Base-by-base conservation (phyloP, 2,113 vertebrate genomes). In the Crotalus helleri region DNA sequence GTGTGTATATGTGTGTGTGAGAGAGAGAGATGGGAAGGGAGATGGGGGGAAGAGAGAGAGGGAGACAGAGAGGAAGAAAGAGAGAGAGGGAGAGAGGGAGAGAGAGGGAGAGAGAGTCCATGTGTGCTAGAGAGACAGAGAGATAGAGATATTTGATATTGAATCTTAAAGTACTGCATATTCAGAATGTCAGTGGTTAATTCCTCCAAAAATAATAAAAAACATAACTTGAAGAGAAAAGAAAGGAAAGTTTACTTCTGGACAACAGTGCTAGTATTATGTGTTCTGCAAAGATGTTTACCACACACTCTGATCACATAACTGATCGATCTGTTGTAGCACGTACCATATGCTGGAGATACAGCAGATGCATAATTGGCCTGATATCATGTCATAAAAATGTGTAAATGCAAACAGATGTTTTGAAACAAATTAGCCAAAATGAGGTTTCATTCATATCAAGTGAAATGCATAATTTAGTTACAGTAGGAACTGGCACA, bases 311-410 rank as follows among this genome's bases (percentile, higher is more conserved):
- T 93, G 89, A 94, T 93, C 93, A 87, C 23, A 64, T 91, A 93
- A 95, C 89, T 94, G 92, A 95, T 94, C 92, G 1, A 95, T 89
- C 87, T 58, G 54, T 46, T 88, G 93, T 93, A 96, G 95, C 94
- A 94, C 85, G 87, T 93, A 91, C 93, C 94, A 95, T 90, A 93
- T 92, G 93, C 94, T 87, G 81, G 92, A 95, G 92, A 95, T 87
- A 91, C 90, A 92, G 93, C 85, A 94, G 95, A 96, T 89, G 94
- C 29, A 96, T 94, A 92, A 33, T 91, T 17, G 74, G 61, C 61
- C 94, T 95, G 95, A 97, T 95, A 96, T 96, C 93, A 96, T 88
- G 57, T 90, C 90, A 87, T 74, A 96, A 96, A 96, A 95, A 96
- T 96, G 93, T 24, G 0, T 91, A 90, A 87, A 94, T 94, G 94